These are phyloP conservation scores for Isoperla grammatica DNA, from an alignment of 2,888 invertebrate genomes.

Conservation along the genomic window DNA sequence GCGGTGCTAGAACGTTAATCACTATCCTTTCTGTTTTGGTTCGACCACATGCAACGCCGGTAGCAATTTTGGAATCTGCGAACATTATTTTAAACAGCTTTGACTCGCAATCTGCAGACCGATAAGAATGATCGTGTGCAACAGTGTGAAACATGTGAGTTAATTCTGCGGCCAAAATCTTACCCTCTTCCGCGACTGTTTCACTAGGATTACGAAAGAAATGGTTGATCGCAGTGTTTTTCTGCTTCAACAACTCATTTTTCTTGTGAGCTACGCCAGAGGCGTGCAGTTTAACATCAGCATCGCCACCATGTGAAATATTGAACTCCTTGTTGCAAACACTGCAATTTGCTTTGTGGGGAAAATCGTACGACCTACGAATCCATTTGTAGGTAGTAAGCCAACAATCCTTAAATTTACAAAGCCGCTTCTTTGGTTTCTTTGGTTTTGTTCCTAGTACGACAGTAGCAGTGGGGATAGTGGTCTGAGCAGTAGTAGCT, in stretches of 20 bases:
- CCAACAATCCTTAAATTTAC: not conserved
- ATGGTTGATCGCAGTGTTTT: not conserved
- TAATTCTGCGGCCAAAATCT: not conserved
- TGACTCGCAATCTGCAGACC: not conserved
- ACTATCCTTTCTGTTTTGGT: not conserved
- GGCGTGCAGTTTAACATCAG: conserved; percentile 18
- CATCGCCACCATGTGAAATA: conserved; percentile 18
- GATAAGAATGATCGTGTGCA: not conserved
- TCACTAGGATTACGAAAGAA: not conserved
- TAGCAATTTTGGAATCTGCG: no score
- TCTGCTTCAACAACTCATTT: not conserved
- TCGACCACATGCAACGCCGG: not conserved
- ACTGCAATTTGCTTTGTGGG: conserved; percentile 16
- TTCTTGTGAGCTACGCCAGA: not conserved
- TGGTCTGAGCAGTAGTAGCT: not conserved
- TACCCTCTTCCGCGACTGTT: not conserved
- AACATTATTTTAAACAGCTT: not conserved
- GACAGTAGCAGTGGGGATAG: not conserved
- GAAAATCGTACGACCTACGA: not conserved
- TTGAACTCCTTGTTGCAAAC: conserved; percentile 19
- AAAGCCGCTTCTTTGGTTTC: not conserved
- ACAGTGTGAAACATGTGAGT: not conserved
- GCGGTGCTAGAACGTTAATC: no score
- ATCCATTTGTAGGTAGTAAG: not conserved
- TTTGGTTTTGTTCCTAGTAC: not conserved